Evolutionary conservation across 2,113 vertebrate species (phyloP).

Genomic region (Chrysochloris asiatica): DNA sequence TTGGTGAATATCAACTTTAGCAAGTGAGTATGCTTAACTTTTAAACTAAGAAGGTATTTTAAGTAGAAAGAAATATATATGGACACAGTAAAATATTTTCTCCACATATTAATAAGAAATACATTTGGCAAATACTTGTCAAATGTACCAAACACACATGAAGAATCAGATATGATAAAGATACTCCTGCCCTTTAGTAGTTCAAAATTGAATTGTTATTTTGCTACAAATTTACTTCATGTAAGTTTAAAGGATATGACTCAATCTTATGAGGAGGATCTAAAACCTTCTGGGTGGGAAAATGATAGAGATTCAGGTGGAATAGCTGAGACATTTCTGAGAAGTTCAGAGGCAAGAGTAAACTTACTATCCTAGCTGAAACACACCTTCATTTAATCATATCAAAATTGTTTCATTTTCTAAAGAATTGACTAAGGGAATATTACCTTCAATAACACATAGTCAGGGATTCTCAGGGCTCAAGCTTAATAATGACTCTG

Average conservation of each 20-base stretch:
- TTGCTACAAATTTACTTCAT: slow-evolving; percentile 7
- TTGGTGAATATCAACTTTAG: not conserved
- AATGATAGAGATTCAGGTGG: not conserved
- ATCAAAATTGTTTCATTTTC: not conserved
- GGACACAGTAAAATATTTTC: not conserved
- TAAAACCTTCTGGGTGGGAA: not conserved
- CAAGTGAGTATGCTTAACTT: no score
- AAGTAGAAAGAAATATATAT: not conserved
- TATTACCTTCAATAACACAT: not conserved
- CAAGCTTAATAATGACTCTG: no score
- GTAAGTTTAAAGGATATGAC: not conserved
- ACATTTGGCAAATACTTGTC: not conserved
- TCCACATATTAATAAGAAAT: not conserved
- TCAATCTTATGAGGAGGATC: not conserved
- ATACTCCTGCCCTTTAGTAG: not conserved
- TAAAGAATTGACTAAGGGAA: not conserved
- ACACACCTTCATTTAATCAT: not conserved
- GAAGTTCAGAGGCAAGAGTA: not conserved
- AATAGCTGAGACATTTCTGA: not conserved
- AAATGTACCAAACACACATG: not conserved
- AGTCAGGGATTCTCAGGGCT: not conserved
- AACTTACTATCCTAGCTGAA: not conserved
- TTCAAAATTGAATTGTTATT: slow-evolving; percentile 4
- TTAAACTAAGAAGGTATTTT: not conserved
- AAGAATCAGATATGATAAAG: slow-evolving; percentile 29